Evolutionary conservation across 1,140 invertebrate species (phyloP), one percentile per base, ranked within the genome.

Genomic region (Neodiprion virginianus): DNA sequence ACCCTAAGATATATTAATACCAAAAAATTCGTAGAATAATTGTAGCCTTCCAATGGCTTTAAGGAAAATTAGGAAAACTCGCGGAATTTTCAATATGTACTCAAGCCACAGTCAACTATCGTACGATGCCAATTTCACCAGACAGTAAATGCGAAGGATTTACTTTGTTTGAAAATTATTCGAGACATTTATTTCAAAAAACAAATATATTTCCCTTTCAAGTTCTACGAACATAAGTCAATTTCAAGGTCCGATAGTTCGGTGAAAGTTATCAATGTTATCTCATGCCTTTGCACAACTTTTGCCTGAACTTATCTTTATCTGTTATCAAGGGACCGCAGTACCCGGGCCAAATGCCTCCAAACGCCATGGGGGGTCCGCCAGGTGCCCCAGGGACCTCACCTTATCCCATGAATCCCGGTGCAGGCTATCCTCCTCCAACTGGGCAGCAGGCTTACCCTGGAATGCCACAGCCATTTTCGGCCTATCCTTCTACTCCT

Each of bases 361-460:
- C 87, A 74, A 88, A 80, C 12, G 84, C 84, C 28, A 87, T 88
- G 77, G 86, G 86, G 48, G 75, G 75, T 81, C 85, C 83, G 78
- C 82, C 86, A 78, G 85, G 85, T 71, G 80, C 84, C 81, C 84
- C 86, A 72, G 83, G 85, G 82, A 85, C 82, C 79, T 76, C 79
- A 14, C 76, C 82, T 77, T 81, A 84, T 72, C 71, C 80, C 28
- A 65, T 77, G 23, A 65, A 9, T 68, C 28, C 28, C 5, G 40
- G 68, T 9, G 7, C 77, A 28, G 81, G 81, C 7, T 86, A 83
- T 47, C 80, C 80, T 76, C 28, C 28, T 5, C 28, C 28, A 40
- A 48, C 67, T 65, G 61, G 61, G 14, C 73, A 79, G 10, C 82
- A 84, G 12, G 77, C 75, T 7, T 82, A 81, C 53, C 86, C 85